phyloP scores from a whole-genome alignment of 1,140 invertebrate species.

The Ceratitis capitata region DNA sequence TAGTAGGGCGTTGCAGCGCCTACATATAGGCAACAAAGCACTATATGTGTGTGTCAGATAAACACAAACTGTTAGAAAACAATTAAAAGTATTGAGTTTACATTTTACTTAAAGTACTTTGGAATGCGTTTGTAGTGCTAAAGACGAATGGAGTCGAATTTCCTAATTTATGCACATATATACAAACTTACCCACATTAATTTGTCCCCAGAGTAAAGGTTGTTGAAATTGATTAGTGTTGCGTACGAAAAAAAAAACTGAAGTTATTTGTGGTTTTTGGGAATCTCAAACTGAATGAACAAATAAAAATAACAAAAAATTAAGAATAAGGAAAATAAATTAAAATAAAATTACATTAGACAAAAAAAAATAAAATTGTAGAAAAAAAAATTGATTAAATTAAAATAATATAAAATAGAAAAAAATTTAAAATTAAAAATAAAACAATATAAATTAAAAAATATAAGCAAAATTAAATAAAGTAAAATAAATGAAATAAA shows the following conservation, averaged over 20 bases:
- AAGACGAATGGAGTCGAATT: not conserved
- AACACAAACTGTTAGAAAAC: not conserved
- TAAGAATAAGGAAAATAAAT: not conserved
- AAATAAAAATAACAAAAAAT: not conserved
- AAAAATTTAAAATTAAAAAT: not conserved
- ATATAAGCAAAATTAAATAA: not conserved
- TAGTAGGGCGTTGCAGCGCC: conserved; percentile 31
- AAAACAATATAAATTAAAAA: no score
- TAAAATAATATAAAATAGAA: not conserved
- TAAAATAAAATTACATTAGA: not conserved
- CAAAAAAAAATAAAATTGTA: not conserved
- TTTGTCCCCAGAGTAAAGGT: not conserved
- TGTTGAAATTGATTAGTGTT: not conserved
- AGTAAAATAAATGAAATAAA: not conserved
- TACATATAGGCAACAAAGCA: not conserved
- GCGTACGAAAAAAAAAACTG: no score
- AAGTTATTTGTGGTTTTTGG: no score
- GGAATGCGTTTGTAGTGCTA: not conserved
- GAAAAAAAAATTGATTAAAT: not conserved
- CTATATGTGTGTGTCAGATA: not conserved
- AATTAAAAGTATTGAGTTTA: conserved; percentile 29
- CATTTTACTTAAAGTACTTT: not conserved
- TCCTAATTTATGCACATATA: not conserved
- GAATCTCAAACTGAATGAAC: not conserved
- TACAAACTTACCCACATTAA: not conserved